Conservation (phyloP, 2,797 vertebrate species). For the Sebastiscus albofasciatus region DNA sequence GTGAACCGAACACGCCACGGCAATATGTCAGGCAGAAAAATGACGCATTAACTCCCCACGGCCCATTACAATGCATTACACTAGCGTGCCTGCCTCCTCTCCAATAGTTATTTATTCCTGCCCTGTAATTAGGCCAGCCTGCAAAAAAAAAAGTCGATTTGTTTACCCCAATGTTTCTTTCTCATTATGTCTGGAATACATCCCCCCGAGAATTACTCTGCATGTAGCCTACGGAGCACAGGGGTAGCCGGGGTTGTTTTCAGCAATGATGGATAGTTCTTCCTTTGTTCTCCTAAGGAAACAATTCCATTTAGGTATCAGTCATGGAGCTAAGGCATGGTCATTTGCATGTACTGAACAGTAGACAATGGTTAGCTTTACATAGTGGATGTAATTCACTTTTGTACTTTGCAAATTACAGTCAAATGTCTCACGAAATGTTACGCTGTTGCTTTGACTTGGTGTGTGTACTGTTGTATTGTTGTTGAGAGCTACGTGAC, state of each 20-base stretch:
- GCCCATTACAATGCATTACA: slow-evolving; percentile 74
- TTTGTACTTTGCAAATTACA: slow-evolving; percentile 6
- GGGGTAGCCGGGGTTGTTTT: slow-evolving; percentile 55
- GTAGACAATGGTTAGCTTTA: neutral
- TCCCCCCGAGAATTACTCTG: slow-evolving; percentile 68
- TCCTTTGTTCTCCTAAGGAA: slow-evolving; percentile 63
- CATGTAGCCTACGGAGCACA: slow-evolving; percentile 61
- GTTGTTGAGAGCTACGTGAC: neutral
- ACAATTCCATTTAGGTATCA: slow-evolving; percentile 34
- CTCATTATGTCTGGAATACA: slow-evolving; percentile 79
- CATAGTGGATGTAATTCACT: neutral
- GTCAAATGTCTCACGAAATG: neutral
- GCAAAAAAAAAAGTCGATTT: slow-evolving; percentile 76
- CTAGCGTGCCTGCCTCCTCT: slow-evolving; percentile 60
- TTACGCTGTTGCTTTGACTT: neutral
- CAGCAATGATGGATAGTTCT: slow-evolving; percentile 61
- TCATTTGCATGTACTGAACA: slow-evolving; percentile 30
- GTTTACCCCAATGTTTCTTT: slow-evolving; percentile 78
- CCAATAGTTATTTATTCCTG: slow-evolving; percentile 77
- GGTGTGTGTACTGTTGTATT: neutral
- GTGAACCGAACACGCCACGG: slow-evolving; percentile 49
- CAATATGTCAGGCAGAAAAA: slow-evolving; percentile 65
- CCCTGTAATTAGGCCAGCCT: slow-evolving; percentile 78
- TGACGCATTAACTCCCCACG: slow-evolving; percentile 65
- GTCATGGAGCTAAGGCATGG: slow-evolving; percentile 26